These are phyloP conservation scores for Melanotaenia trifasciata DNA, from an alignment of 2,797 vertebrate species.

Conservation along the genomic window DNA sequence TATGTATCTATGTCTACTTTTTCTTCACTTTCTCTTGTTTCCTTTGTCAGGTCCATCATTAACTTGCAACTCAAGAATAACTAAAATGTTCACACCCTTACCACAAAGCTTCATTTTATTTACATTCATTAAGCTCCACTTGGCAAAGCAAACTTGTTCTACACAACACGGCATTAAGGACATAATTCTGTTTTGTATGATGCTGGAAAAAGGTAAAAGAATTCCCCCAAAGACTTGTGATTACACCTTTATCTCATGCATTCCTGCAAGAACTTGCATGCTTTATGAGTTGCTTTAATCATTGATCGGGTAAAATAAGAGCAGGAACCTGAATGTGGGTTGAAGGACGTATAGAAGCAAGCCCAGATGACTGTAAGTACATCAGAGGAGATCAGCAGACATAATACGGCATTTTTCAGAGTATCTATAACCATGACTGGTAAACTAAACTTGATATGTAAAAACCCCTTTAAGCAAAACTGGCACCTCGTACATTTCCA, in stretches of 20 bases:
- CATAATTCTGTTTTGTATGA: too few relatives aligned
- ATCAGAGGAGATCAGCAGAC: slow-evolving; percentile 6
- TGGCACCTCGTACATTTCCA: slow-evolving; percentile 4
- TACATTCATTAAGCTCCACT: too few relatives aligned
- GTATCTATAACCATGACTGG: not conserved
- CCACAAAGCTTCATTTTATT: too few relatives aligned
- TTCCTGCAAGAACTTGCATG: not conserved
- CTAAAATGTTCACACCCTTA: too few relatives aligned
- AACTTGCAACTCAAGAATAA: too few relatives aligned
- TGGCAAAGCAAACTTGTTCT: too few relatives aligned
- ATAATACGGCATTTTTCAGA: not conserved
- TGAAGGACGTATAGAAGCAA: not conserved
- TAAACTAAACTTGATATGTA: slow-evolving; percentile 10
- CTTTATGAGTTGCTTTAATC: not conserved
- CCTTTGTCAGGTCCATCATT: too few relatives aligned
- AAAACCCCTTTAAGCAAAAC: slow-evolving; percentile 31
- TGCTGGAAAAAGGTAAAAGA: too few relatives aligned
- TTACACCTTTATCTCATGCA: not conserved
- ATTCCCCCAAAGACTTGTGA: too few relatives aligned
- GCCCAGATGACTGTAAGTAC: slow-evolving; percentile 3
- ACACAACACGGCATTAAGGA: too few relatives aligned
- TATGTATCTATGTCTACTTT: too few relatives aligned
- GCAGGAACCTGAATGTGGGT: not conserved
- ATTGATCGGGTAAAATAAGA: not conserved
- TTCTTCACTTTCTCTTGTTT: too few relatives aligned